These are phyloP conservation scores for Dolomedes plantarius DNA, from an alignment of 2,888 invertebrate genomes.

Conservation along the genomic window DNA sequence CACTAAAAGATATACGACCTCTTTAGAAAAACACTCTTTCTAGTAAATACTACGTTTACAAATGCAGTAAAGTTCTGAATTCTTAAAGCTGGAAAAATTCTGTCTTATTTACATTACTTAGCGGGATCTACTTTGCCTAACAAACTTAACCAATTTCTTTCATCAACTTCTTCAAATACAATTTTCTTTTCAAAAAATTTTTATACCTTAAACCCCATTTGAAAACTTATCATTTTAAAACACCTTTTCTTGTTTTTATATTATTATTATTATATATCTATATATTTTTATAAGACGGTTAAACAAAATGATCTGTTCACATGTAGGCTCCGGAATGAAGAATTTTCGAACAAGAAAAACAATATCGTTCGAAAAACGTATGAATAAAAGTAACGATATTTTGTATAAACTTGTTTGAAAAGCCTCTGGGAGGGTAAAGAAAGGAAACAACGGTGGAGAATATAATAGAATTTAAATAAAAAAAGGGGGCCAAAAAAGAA, in stretches of 20 bases:
- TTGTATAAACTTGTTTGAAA: conserved; percentile 18
- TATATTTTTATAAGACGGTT: not conserved
- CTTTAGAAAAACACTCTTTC: too few relatives aligned
- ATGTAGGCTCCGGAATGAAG: not conserved
- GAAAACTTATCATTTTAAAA: conserved; percentile 5
- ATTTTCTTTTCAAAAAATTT: not conserved
- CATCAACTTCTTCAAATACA: not conserved
- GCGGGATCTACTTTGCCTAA: not conserved
- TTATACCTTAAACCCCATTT: not conserved
- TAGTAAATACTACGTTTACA: too few relatives aligned
- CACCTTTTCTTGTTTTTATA: not conserved
- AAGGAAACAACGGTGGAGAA: not conserved
- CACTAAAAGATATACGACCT: too few relatives aligned
- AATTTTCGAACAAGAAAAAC: not conserved
- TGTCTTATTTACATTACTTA: too few relatives aligned
- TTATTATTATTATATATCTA: not conserved
- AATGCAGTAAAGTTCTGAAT: too few relatives aligned
- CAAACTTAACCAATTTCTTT: not conserved
- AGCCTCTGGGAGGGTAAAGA: not conserved
- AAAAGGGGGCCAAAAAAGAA: not conserved
- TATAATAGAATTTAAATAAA: not conserved
- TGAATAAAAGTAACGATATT: conserved; percentile 12
- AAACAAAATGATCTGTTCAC: not conserved
- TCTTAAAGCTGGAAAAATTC: too few relatives aligned
- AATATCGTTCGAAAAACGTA: conserved; percentile 1